Evolutionary conservation across 2,797 vertebrate species (phyloP).

Genomic region (Gobio occitaniae): DNA sequence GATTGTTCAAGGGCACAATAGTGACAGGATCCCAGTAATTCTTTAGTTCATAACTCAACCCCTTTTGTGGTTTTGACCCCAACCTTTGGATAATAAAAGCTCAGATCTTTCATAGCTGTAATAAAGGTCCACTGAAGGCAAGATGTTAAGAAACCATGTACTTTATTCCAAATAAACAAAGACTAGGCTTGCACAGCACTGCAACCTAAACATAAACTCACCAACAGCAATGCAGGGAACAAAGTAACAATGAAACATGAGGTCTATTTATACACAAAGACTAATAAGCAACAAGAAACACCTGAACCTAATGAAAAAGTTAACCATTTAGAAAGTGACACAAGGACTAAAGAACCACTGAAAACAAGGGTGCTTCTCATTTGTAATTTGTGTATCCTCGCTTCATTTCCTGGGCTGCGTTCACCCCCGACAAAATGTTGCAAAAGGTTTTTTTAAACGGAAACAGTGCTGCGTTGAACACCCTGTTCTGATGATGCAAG

Average conservation of each 20-base stretch:
- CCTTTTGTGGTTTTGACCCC: constrained; percentile 6
- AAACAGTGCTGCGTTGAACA: no score
- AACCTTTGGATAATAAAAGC: neutral
- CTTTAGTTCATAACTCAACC: neutral
- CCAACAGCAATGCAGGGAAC: neutral
- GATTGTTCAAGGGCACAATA: constrained; percentile 12
- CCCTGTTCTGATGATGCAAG: no score
- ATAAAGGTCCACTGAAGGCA: neutral
- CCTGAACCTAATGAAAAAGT: neutral
- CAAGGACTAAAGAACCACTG: neutral
- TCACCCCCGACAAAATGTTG: no score
- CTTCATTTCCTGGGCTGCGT: no score
- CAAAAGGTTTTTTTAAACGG: no score
- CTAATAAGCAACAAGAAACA: neutral
- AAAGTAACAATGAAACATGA: neutral
- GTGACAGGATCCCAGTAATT: constrained; percentile 5
- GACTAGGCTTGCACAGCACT: neutral
- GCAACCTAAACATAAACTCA: neutral
- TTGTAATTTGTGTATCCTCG: no score
- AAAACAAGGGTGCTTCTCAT: neutral
- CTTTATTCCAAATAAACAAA: neutral
- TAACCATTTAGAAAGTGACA: neutral
- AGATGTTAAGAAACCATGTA: neutral
- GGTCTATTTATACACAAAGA: neutral
- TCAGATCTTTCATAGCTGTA: neutral